Evolutionary conservation across 2,888 invertebrate species (phyloP).

Genomic region (Blastobasis adustella): DNA sequence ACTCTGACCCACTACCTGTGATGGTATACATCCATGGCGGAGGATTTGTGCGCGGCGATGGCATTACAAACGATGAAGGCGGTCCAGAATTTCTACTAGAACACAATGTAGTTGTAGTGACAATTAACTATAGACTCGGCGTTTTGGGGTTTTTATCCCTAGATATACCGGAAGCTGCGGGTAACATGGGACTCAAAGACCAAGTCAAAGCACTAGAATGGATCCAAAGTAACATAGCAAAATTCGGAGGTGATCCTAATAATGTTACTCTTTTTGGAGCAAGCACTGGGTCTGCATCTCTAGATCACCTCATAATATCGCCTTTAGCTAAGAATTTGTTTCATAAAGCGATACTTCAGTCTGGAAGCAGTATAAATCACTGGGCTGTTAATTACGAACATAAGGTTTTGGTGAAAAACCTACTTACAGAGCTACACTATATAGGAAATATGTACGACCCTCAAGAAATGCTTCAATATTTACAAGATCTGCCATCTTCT

Average conservation of each 20-base stretch:
- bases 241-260: constrained; percentile 53
- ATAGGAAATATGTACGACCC: constrained; percentile 17
- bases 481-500: constrained; percentile 19
- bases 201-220: constrained; percentile 57
- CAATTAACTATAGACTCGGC: constrained; percentile 56
- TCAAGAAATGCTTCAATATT: constrained; percentile 22
- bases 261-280: constrained; percentile 63
- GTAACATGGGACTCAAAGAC: constrained; percentile 65
- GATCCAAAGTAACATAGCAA: constrained; percentile 48
- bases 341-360: constrained; percentile 64
- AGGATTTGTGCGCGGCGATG: constrained; percentile 34
- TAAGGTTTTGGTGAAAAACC: constrained; percentile 27
- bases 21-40: constrained; percentile 47
- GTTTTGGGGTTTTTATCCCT: constrained; percentile 52
- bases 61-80: constrained; percentile 36
- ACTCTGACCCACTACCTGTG: constrained; percentile 28
- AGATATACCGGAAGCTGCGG: constrained; percentile 52
- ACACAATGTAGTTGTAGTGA: constrained; percentile 49
- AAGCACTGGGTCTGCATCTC: constrained; percentile 49
- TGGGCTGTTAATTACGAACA: constrained; percentile 37
- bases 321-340: constrained; percentile 60
- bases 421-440: constrained; percentile 24
- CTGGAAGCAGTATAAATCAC: constrained; percentile 39
- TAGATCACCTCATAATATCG: constrained; percentile 48
- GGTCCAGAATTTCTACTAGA: constrained; percentile 53